Percentiles rank a stretch among this genome's conserved stretches.
phyloP scores from a whole-genome alignment of 1,140 invertebrate species.

The Habropoda laboriosa region DNA sequence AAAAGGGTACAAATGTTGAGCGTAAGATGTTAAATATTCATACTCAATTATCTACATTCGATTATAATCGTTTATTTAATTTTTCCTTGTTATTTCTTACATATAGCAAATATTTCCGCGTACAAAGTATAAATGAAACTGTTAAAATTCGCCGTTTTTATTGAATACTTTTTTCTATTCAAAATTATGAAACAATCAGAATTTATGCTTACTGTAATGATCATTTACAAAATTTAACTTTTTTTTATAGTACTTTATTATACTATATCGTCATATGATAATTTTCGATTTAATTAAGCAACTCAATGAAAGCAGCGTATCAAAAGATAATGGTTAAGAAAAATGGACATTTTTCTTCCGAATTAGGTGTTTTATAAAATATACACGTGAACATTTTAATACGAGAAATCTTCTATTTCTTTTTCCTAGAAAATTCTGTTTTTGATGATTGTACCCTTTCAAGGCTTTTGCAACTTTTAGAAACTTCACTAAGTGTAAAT shows the following conservation, averaged over 20 bases:
- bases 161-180: neutral
- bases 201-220: neutral
- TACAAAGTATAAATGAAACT: too few species aligned
- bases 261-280: neutral
- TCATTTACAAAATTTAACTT: too few species aligned
- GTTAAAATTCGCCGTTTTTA: too few species aligned
- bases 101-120: neutral
- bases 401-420: neutral
- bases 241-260: neutral
- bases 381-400: neutral
- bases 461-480: neutral
- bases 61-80: neutral
- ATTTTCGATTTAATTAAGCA: too few species aligned
- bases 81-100: neutral
- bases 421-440: neutral
- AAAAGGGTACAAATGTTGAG: neutral
- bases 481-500: too few species aligned
- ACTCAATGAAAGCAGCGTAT: too few species aligned
- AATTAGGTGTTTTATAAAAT: too few species aligned
- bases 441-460: neutral
- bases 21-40: neutral
- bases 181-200: neutral
- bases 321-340: too few species aligned
- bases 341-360: neutral
- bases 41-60: neutral